A percentile compares a stretch with the other conserved stretches of the same genome.
These are phyloP conservation scores for Chlorodrepanis virens DNA, from an alignment of 2,113 vertebrate species.

Conservation along the genomic window DNA sequence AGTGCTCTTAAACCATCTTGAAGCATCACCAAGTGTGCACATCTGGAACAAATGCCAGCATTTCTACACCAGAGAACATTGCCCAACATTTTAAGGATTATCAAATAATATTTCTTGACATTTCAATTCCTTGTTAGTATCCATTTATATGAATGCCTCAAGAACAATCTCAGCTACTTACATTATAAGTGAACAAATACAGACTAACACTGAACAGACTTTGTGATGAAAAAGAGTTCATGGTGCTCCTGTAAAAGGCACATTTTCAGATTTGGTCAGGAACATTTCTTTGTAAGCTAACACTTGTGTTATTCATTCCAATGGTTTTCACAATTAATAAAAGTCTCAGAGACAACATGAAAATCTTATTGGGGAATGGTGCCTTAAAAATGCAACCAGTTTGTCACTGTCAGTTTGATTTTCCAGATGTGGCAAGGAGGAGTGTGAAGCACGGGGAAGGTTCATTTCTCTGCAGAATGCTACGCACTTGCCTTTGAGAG, in stretches of 20 bases:
- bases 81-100: not conserved
- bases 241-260: not conserved
- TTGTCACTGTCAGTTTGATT: not conserved
- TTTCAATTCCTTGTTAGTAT: not conserved
- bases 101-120: not conserved
- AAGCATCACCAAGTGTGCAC: not conserved
- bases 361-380: not conserved
- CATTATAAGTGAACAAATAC: not conserved
- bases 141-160: not conserved
- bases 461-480: not conserved
- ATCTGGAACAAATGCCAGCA: not conserved
- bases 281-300: slow-evolving; percentile 14
- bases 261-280: slow-evolving; percentile 16
- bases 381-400: not conserved
- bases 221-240: not conserved
- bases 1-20: not conserved
- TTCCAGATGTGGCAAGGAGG: not conserved
- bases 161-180: not conserved
- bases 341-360: not conserved
- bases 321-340: not conserved
- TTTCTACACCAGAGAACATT: not conserved
- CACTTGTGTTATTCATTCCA: slow-evolving; percentile 18
- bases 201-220: not conserved
- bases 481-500: not conserved
- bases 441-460: not conserved